Evolutionary conservation across 1,140 invertebrate species (phyloP), one percentile per base, ranked within the genome.

Genomic region (Zaprionus capensis): DNA sequence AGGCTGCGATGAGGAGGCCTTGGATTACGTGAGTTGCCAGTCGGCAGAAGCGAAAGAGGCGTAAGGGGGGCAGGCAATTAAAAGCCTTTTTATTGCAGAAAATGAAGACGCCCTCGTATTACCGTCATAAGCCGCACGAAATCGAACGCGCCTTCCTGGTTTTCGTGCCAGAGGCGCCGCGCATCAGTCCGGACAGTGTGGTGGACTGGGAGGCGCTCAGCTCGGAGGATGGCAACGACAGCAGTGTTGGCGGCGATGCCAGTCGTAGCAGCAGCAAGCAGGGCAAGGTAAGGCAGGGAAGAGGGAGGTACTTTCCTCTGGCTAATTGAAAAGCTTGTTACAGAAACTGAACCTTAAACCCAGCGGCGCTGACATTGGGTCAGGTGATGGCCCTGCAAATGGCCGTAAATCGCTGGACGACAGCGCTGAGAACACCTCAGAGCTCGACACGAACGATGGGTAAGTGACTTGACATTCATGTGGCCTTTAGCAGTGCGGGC

Each of bases 41-140:
- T 5, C 0, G 2, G 41, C 3, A n/a, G 5, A 31, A 3, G 38
- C 15, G 5, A 41, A 5, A 17, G 14, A 15, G 36, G 36, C 9
- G 28, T 9, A 2, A 28, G 7, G 1, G 0, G 3, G 15, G 4
- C 46, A 44, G 7, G 17, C 71, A 79, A 85, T 90, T 90, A 76
- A 81, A 90, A 78, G 74, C 41, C 6, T 17, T 80, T 80, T 65
- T 62, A 78, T 94, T 94, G 58, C 93, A 98, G 97, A 97, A 95
- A 95, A 96, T 96, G 91, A 97, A 96, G 94, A 95, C 96, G 6
- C 94, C 97, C 1, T 95, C 94, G 4, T 97, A 96, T 91, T 98
- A 98, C 82, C 94, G 94, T 79, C 96, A 94, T 71, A 96, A 97
- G 81, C 94, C 95, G 2, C 94, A 94, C 56, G 97, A 98, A 91